These are phyloP conservation scores for Anthopleura xanthogrammica DNA, from an alignment of 92 coral and sea anemone species.

Conservation along the genomic window DNA sequence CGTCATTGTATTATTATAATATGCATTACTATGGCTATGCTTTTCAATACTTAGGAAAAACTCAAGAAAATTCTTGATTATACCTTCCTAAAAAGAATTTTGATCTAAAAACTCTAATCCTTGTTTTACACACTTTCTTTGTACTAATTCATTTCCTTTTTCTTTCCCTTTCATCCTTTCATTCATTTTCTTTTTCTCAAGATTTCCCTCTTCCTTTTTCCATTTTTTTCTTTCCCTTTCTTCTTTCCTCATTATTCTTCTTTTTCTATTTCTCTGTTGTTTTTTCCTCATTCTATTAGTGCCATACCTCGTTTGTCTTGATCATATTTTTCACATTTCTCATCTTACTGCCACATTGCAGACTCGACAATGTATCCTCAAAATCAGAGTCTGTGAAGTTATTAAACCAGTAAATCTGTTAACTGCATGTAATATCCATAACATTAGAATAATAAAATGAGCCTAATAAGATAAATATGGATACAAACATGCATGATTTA, in stretches of 20 bases:
- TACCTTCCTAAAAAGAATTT: too few relatives aligned
- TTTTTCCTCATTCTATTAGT: background rate
- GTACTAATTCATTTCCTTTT: background rate
- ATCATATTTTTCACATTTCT: conserved; percentile 74
- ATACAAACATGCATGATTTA: too few relatives aligned
- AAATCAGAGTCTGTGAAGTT: conserved; percentile 75
- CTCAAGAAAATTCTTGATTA: too few relatives aligned
- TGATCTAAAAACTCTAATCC: too few relatives aligned
- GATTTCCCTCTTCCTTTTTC: too few relatives aligned
- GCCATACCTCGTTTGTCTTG: conserved; percentile 77
- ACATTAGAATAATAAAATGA: too few relatives aligned
- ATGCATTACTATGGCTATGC: background rate
- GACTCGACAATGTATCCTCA: conserved; percentile 83
- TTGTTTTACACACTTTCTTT: too few relatives aligned
- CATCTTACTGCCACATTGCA: conserved; percentile 78
- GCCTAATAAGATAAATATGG: too few relatives aligned
- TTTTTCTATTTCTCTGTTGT: background rate
- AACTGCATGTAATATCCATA: too few relatives aligned
- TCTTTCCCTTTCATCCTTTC: background rate
- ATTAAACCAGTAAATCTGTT: background rate
- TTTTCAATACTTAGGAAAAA: too few relatives aligned
- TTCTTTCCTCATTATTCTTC: background rate
- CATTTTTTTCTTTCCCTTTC: too few relatives aligned
- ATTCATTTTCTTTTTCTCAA: background rate
- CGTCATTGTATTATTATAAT: background rate